Evolutionary conservation across 2,888 invertebrate species (phyloP).

Genomic region (Nephrotoma guestfalica): DNA sequence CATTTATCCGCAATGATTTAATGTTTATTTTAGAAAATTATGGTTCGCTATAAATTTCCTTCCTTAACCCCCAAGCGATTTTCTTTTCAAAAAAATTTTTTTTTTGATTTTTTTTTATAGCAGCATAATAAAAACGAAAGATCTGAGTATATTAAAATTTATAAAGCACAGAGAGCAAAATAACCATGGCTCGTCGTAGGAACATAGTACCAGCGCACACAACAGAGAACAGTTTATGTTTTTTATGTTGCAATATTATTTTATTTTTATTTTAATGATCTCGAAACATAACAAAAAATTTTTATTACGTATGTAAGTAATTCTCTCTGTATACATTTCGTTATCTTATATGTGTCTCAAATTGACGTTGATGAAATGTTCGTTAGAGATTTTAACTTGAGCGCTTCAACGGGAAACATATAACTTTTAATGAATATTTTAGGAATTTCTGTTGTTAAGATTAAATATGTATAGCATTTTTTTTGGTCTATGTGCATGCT

Average conservation of each 20-base stretch:
- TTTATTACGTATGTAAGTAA: neutral
- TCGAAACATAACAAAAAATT: neutral
- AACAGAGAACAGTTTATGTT: neutral
- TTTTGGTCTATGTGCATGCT: neutral
- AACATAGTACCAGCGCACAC: neutral
- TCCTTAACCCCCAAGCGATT: neutral
- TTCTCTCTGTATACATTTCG: neutral
- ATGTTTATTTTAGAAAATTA: neutral
- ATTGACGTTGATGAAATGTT: neutral
- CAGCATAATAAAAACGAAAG: neutral
- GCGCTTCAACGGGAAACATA: neutral
- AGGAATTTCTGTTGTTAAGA: neutral
- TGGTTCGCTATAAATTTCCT: neutral
- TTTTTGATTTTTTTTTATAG: neutral
- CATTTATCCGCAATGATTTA: conserved; percentile 1
- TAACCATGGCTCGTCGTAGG: neutral
- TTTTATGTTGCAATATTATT: neutral
- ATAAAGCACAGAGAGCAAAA: neutral
- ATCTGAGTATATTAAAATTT: neutral
- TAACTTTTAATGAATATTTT: neutral
- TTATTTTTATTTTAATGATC: neutral
- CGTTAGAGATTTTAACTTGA: neutral
- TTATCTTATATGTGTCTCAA: neutral
- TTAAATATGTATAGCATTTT: neutral
- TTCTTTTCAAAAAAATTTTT: neutral